Evolutionary conservation across 2,888 invertebrate species (phyloP), one percentile per base, ranked within the genome.

Genomic region (Ditula angustiorana): DNA sequence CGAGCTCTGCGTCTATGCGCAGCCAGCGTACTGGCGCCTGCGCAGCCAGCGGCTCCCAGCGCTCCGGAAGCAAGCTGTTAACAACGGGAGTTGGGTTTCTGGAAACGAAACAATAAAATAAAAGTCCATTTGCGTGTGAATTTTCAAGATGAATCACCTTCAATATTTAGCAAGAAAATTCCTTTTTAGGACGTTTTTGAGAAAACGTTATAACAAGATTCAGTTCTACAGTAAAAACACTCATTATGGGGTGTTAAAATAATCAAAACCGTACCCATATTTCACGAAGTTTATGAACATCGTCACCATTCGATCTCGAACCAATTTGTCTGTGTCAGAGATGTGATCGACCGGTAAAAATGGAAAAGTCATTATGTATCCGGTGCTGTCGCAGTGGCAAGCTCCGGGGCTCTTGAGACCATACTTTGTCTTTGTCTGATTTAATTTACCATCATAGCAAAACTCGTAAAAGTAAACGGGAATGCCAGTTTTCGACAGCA

Each of bases 211-310:
- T n/a, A n/a, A n/a, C n/a, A n/a, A n/a, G n/a, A n/a, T n/a, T n/a
- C n/a, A n/a, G n/a, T n/a, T n/a, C n/a, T n/a, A n/a, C n/a, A n/a
- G n/a, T n/a, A n/a, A n/a, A n/a, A n/a, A n/a, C n/a, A n/a, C n/a
- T n/a, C n/a, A n/a, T n/a, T n/a, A n/a, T n/a, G n/a, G n/a, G n/a
- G n/a, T n/a, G n/a, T n/a, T n/a, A n/a, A n/a, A n/a, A n/a, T n/a
- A n/a, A n/a, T n/a, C n/a, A n/a, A n/a, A n/a, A n/a, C 75, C 86
- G 81, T 77, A 94, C 87, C 94, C 92, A 72, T 80, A 81, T 75
- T 93, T 94, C 0, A 95, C 95, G 78, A 95, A 95, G 72, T 95
- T 95, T 0, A 94, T 93, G 95, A 95, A 95, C 82, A 95, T 81
- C 19, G 85, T 78, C n/a, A 92, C 85, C 74, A 95, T 81, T 24